Percentiles rank a stretch among this genome's conserved stretches.
These are phyloP conservation scores for Fulica atra DNA, from an alignment of 2,113 vertebrate species.

Conservation along the genomic window DNA sequence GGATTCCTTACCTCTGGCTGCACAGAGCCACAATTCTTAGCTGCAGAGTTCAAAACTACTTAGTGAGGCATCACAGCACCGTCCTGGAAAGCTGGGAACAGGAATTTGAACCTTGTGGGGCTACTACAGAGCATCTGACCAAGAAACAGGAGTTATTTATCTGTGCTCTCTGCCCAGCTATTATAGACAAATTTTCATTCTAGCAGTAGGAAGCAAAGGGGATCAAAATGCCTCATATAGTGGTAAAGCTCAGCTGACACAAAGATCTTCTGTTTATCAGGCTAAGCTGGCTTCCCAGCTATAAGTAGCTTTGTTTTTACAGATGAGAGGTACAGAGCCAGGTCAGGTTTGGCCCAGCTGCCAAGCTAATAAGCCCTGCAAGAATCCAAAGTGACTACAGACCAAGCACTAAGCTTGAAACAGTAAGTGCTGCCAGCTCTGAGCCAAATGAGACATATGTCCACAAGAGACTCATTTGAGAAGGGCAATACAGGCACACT, in stretches of 20 bases:
- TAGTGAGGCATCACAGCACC: neutral
- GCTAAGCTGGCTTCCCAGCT: neutral
- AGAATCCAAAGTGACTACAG: neutral
- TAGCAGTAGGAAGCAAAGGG: rapidly evolving
- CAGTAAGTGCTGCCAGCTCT: conserved; percentile 5
- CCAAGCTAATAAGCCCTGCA: conserved; percentile 27
- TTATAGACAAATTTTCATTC: neutral
- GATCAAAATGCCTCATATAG: neutral
- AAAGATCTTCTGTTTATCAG: conserved; percentile 38
- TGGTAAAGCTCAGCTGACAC: neutral
- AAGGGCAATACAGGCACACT: neutral
- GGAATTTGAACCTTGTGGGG: neutral
- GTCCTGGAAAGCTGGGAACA: neutral
- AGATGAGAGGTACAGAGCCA: conserved; percentile 4
- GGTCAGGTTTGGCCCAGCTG: conserved; percentile 15
- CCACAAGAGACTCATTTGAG: neutral
- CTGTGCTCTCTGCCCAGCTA: neutral
- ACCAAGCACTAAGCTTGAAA: conserved; percentile 14
- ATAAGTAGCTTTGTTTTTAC: conserved; percentile 21
- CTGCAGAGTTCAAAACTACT: neutral
- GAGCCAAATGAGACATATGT: neutral
- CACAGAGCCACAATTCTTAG: neutral
- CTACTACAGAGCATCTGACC: neutral
- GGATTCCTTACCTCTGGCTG: neutral
- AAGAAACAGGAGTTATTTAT: neutral